Conservation (phyloP, 2,888 invertebrate genomes). For the Spisula subtruncata region DNA sequence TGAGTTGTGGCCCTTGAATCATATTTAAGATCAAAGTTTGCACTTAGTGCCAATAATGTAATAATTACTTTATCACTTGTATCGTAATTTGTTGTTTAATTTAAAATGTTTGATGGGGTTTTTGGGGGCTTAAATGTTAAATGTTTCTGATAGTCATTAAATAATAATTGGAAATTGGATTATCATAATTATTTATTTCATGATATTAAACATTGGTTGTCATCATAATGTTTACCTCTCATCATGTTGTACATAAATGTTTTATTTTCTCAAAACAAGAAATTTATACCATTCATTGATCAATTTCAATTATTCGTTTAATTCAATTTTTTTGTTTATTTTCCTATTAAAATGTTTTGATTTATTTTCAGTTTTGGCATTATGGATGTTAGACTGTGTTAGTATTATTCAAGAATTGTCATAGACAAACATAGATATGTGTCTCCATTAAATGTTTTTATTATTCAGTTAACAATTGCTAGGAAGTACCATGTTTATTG, state of each 20-base stretch:
- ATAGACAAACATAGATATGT: neutral
- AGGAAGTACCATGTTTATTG: too few relatives aligned
- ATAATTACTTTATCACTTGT: neutral
- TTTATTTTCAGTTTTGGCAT: neutral
- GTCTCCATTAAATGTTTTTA: neutral
- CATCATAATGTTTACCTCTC: neutral
- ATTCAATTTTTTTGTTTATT: neutral
- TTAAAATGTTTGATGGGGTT: neutral
- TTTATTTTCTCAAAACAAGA: neutral
- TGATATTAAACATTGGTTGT: neutral
- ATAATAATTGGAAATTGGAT: neutral
- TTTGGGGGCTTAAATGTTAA: neutral
- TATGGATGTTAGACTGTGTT: neutral
- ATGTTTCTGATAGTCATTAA: neutral
- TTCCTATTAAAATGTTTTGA: neutral
- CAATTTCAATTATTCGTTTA: neutral
- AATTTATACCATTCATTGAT: neutral
- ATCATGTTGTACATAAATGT: neutral
- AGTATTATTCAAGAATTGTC: neutral
- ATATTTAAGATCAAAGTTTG: neutral
- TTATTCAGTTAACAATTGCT: too few relatives aligned
- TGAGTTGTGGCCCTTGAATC: neutral
- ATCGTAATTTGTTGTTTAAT: neutral
- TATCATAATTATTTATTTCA: constrained; percentile 18
- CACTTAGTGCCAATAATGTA: neutral